Percentiles rank a stretch among this genome's conserved stretches.
These are phyloP conservation scores for Augiades crinisus DNA, from an alignment of 2,888 invertebrate genomes.

Conservation along the genomic window DNA sequence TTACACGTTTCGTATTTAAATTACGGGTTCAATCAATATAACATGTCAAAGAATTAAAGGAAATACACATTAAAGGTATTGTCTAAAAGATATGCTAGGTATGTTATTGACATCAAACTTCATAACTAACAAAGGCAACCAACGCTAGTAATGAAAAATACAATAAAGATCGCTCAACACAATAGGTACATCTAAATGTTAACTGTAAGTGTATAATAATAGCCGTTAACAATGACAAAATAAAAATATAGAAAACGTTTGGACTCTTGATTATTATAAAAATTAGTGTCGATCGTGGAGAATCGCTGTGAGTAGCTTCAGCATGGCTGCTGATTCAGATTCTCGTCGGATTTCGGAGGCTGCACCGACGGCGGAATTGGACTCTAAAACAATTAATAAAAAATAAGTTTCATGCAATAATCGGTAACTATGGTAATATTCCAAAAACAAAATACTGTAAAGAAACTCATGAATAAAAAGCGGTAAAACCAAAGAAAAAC, in stretches of 20 bases:
- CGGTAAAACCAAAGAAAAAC: conserved; percentile 35
- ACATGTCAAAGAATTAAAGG: conserved; percentile 1
- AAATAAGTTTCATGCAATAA: conserved; percentile 19
- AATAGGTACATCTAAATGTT: conserved; percentile 44
- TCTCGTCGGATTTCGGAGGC: conserved; percentile 86
- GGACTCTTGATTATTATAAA: conserved; percentile 44
- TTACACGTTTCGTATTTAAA: conserved; percentile 12
- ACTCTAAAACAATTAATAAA: conserved; percentile 81
- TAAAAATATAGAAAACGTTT: conserved; percentile 53
- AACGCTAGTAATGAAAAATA: conserved; percentile 14
- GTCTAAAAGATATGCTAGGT: conserved; percentile 56
- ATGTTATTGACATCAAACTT: conserved; percentile 48
- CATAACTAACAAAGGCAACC: neutral
- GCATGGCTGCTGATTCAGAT: conserved; percentile 86
- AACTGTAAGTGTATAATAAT: conserved; percentile 20
- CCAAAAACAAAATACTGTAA: neutral
- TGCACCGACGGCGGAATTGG: conserved; percentile 83
- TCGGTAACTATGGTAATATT: neutral
- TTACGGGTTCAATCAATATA: conserved; percentile 5
- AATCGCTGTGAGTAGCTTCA: conserved; percentile 48
- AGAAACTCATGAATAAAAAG: conserved; percentile 26
- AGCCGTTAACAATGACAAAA: conserved; percentile 53
- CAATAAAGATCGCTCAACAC: conserved; percentile 39
- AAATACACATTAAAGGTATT: conserved; percentile 41
- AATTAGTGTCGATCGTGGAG: conserved; percentile 43